Base-by-base conservation (phyloP, 2,113 vertebrate species). In the Bostrychus sinensis region DNA sequence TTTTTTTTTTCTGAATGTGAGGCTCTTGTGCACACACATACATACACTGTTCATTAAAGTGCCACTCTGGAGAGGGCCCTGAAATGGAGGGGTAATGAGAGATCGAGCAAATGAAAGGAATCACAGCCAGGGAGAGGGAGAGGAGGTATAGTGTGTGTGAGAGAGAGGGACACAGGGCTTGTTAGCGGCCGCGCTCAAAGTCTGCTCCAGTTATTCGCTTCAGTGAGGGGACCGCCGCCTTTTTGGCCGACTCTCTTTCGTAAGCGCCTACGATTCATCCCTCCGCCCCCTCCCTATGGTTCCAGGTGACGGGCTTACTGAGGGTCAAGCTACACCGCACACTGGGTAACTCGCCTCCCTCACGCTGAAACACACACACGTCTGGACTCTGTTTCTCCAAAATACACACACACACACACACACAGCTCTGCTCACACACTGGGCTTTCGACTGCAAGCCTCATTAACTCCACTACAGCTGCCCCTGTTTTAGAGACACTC, bases 401-500 rank as follows among this genome's bases (percentile, higher is more conserved):
- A 42, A 50, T 50, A 60, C 58, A 53, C 66, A 62, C 60, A 59
- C 30, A 62, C 32, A 62, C 25, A 71, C 51, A 70, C 63, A 68
- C n/a, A n/a, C n/a, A n/a, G n/a, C n/a, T n/a, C n/a, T n/a, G 75
- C 75, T 81, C 77, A 56, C 78, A 77, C 87, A 80, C 70, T 78
- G 77, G 72, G 77, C 72, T 85, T 82, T 82, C 57, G 58, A 83
- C 87, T 87, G 82, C 86, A 89, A 84, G 87, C 81, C 88, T 91
- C 90, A 90, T 91, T 90, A 91, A 78, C 84, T 86, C 70, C 86
- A 84, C 88, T 84, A 88, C 83, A 85, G 90, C 80, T 84, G 87
- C 83, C 80, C 79, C 77, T 84, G 81, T 81, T 86, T 88, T 81
- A 86, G 79, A 86, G 81, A 81, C 78, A 72, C 87, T 81, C 80